phyloP scores from a whole-genome alignment of 2,888 invertebrate species.

The Meandrusa payeni region DNA sequence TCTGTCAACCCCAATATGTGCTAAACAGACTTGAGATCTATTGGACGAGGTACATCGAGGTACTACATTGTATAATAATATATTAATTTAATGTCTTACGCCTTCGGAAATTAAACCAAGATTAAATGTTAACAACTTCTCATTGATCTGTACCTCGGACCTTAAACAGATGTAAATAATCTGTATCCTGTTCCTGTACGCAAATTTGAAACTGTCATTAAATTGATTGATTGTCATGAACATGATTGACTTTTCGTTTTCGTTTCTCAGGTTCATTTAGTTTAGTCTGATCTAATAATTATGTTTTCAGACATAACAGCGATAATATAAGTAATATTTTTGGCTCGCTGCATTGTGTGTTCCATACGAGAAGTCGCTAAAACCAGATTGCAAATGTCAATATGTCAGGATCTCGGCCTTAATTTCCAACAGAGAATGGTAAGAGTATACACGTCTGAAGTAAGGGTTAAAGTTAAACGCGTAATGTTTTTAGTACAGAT shows the following conservation, averaged over 20 bases:
- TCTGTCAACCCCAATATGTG: too few species aligned
- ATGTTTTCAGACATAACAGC: slow-evolving; percentile 52
- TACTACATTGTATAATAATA: too few species aligned
- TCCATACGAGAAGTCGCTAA: slow-evolving; percentile 51
- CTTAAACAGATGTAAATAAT: neutral
- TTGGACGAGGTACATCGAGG: too few species aligned
- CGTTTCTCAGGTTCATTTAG: slow-evolving; percentile 48
- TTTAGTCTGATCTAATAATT: slow-evolving; percentile 52
- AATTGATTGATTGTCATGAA: slow-evolving; percentile 38
- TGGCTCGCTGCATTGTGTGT: slow-evolving; percentile 45
- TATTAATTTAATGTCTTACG: too few species aligned
- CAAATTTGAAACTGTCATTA: slow-evolving; percentile 30
- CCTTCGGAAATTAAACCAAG: too few species aligned
- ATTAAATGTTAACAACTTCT: too few species aligned
- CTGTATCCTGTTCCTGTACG: slow-evolving; percentile 24
- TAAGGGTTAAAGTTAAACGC: slow-evolving; percentile 32
- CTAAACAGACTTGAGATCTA: too few species aligned
- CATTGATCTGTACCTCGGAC: too few species aligned
- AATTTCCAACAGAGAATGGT: slow-evolving; percentile 81
- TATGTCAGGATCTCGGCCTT: slow-evolving; percentile 81
- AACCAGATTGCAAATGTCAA: slow-evolving; percentile 80
- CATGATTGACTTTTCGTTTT: slow-evolving; percentile 43
- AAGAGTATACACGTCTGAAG: slow-evolving; percentile 48
- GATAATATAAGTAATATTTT: slow-evolving; percentile 42
- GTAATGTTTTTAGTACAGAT: slow-evolving; percentile 16